These are phyloP conservation scores for Hystrix cristata DNA, from an alignment of 2,113 vertebrate species.

Conservation along the genomic window DNA sequence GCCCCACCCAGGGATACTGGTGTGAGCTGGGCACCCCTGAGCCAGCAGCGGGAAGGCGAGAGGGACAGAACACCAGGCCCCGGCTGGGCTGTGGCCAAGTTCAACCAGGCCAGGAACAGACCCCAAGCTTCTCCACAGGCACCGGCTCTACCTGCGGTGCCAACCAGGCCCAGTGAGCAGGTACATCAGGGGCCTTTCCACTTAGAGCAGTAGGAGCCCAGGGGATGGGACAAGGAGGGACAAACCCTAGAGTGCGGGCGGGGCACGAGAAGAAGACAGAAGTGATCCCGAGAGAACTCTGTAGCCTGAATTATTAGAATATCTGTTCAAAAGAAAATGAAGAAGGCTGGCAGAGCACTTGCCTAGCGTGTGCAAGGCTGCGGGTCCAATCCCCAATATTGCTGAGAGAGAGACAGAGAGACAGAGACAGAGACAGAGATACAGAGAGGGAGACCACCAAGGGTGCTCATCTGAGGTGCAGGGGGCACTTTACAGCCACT, in stretches of 20 bases:
- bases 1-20: background rate
- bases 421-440: background rate
- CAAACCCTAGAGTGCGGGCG: background rate
- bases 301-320: background rate
- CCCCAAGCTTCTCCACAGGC: too few species aligned
- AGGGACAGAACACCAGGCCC: background rate
- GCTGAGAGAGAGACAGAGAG: background rate
- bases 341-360: background rate
- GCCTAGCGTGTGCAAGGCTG: background rate
- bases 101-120: background rate
- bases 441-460: background rate
- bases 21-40: background rate
- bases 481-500: background rate
- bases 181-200: background rate
- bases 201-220: background rate
- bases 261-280: background rate
- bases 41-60: background rate
- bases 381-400: background rate
- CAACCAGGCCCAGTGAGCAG: background rate
- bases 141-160: background rate
- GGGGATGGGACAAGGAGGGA: background rate
- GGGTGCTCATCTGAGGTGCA: background rate
- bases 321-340: conserved; percentile 22
- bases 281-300: background rate
- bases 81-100: background rate